Conservation (phyloP, 2,888 invertebrate genomes). For the Platycnemis pennipes region DNA sequence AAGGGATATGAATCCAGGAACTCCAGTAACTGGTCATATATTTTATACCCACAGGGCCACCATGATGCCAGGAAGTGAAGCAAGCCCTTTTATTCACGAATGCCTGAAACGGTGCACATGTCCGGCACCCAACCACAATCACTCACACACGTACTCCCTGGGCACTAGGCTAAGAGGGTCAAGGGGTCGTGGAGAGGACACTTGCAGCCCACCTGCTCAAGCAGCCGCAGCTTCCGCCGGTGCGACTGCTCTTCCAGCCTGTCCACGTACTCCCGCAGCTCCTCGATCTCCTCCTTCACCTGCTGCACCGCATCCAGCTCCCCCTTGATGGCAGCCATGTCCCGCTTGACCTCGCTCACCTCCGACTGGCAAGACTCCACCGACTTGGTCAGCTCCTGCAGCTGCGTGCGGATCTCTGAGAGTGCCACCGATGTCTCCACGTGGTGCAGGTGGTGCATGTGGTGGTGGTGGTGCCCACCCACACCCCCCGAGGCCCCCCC, state of each 20-base stretch:
- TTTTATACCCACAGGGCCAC: no score
- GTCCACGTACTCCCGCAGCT: constrained; percentile 94
- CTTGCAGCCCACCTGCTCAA: constrained; percentile 88
- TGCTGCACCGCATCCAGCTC: constrained; percentile 96
- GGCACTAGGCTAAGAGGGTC: no score
- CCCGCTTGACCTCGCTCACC: constrained; percentile 95
- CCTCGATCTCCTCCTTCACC: constrained; percentile 96
- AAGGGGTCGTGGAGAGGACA: background rate
- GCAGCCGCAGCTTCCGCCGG: constrained; percentile 92
- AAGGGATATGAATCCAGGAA: no score
- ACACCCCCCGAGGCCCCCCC: constrained; percentile 40
- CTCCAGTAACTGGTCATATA: no score
- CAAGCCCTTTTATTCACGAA: no score
- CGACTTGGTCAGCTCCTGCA: constrained; percentile 95
- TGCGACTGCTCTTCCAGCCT: constrained; percentile 95
- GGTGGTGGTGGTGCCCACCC: constrained; percentile 60
- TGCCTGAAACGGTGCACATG: no score
- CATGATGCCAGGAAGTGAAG: no score
- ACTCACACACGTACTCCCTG: no score
- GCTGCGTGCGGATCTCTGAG: constrained; percentile 95
- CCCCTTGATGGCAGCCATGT: constrained; percentile 97
- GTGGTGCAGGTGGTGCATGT: constrained; percentile 85
- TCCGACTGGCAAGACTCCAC: constrained; percentile 97
- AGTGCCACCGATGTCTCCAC: constrained; percentile 96
- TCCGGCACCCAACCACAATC: no score